Evolutionary conservation across 2,797 vertebrate species (phyloP).

Genomic region (Enoplosus armatus): DNA sequence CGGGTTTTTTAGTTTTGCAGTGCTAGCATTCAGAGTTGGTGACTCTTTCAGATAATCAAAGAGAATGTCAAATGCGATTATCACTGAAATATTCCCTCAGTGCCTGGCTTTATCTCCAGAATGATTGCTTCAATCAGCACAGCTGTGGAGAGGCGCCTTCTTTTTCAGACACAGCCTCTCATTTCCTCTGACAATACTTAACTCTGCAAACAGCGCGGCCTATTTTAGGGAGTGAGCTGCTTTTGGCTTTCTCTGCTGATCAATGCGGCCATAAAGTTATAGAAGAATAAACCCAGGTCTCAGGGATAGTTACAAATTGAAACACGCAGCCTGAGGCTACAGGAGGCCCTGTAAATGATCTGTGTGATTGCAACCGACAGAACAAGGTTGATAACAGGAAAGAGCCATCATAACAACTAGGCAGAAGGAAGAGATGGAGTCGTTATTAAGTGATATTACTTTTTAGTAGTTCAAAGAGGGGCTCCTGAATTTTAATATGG

Average conservation of each 20-base stretch:
- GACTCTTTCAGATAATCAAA: slow-evolving; percentile 74
- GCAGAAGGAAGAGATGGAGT: slow-evolving; percentile 42
- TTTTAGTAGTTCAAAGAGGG: slow-evolving; percentile 50
- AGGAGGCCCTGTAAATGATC: slow-evolving; percentile 71
- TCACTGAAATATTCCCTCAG: slow-evolving; percentile 65
- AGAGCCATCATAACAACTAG: slow-evolving; percentile 60
- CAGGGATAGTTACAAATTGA: slow-evolving; percentile 65
- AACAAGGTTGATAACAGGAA: slow-evolving; percentile 70
- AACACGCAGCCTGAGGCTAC: slow-evolving; percentile 56
- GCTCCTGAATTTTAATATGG: slow-evolving; percentile 51
- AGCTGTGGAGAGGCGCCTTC: slow-evolving; percentile 55
- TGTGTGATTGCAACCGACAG: slow-evolving; percentile 68
- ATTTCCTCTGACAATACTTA: slow-evolving; percentile 74
- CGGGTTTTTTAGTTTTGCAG: slow-evolving; percentile 45
- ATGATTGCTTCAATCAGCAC: slow-evolving; percentile 69
- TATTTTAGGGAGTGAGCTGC: slow-evolving; percentile 56
- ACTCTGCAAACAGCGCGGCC: slow-evolving; percentile 64
- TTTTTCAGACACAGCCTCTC: slow-evolving; percentile 59
- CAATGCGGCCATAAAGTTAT: slow-evolving; percentile 72
- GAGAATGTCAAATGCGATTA: slow-evolving; percentile 69
- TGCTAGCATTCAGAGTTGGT: slow-evolving; percentile 62
- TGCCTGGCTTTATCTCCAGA: slow-evolving; percentile 55
- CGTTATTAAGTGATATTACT: slow-evolving; percentile 57
- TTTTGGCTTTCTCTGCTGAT: slow-evolving; percentile 70
- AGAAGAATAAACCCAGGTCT: slow-evolving; percentile 58